phyloP scores from a whole-genome alignment of 2,888 invertebrate genomes.

The Plebejus anna region DNA sequence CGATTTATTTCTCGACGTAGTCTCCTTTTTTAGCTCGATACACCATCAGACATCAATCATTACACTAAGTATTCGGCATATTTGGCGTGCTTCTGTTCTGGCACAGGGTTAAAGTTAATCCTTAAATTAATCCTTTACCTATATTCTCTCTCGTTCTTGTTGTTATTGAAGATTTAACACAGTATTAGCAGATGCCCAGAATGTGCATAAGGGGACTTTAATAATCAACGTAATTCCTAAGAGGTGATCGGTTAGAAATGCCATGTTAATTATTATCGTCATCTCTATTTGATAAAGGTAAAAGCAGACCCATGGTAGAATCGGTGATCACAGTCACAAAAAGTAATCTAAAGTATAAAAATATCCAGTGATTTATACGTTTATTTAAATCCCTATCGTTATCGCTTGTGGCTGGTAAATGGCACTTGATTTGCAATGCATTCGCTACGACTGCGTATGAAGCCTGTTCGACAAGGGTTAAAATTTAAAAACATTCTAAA shows the following conservation, averaged over 20 bases:
- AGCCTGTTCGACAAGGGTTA: background rate
- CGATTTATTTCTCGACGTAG: too few species aligned
- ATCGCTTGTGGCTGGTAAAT: conserved; percentile 9
- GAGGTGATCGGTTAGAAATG: too few species aligned
- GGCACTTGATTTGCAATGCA: conserved; percentile 17
- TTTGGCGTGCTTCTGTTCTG: background rate
- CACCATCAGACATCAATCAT: background rate
- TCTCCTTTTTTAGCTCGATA: too few species aligned
- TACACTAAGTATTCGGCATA: background rate
- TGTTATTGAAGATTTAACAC: too few species aligned
- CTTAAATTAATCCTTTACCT: too few species aligned
- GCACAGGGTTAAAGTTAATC: background rate
- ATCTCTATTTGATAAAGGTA: too few species aligned
- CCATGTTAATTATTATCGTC: too few species aligned
- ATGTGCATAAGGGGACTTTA: too few species aligned
- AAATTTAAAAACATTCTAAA: background rate
- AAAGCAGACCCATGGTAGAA: too few species aligned
- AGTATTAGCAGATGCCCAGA: too few species aligned
- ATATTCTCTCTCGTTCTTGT: too few species aligned
- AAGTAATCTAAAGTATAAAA: background rate
- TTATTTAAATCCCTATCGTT: conserved; percentile 15
- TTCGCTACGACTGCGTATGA: conserved; percentile 1
- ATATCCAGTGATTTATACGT: background rate
- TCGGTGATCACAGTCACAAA: background rate
- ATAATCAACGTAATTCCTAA: too few species aligned